Percentiles rank a stretch among this genome's conserved stretches.
phyloP scores from a whole-genome alignment of 2,113 vertebrate species.

The Syngnathus scovelli region DNA sequence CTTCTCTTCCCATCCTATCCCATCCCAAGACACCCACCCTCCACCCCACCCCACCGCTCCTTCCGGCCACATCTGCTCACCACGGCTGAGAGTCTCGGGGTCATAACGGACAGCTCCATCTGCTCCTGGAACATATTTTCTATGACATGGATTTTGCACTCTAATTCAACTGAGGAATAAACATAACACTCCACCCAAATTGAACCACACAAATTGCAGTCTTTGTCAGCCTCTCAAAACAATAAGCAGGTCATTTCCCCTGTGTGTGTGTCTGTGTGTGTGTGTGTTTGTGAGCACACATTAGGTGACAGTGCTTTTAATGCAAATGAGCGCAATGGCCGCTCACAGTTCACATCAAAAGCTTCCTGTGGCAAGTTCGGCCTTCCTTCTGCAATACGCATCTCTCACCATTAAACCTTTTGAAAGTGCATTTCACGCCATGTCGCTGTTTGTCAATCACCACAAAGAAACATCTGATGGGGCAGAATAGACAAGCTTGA shows the following conservation, averaged over 20 bases:
- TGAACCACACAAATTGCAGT: neutral
- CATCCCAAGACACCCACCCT: conserved; percentile 18
- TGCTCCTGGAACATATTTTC: conserved; percentile 33
- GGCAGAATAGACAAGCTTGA: no score
- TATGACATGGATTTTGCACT: neutral
- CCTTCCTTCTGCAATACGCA: conserved; percentile 42
- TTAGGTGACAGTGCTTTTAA: conserved; percentile 25
- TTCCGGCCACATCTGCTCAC: conserved; percentile 60
- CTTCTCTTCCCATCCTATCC: neutral
- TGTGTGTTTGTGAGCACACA: conserved; percentile 14
- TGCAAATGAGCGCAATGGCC: conserved; percentile 33
- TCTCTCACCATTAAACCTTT: conserved; percentile 29
- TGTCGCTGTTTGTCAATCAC: neutral
- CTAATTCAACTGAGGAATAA: conserved; percentile 6
- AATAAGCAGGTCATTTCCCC: conserved; percentile 27
- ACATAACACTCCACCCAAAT: neutral
- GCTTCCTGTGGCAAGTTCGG: conserved; percentile 46
- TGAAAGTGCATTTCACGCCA: conserved; percentile 26
- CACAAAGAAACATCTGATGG: no score
- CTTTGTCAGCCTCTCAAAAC: conserved; percentile 9
- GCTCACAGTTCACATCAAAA: conserved; percentile 46
- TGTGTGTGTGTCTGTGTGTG: conserved; percentile 11
- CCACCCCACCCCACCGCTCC: conserved; percentile 30
- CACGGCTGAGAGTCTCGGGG: conserved; percentile 46
- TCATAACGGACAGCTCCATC: conserved; percentile 57